Evolutionary conservation across 1,140 invertebrate species (phyloP).

Genomic region (Lepidostoma basale): DNA sequence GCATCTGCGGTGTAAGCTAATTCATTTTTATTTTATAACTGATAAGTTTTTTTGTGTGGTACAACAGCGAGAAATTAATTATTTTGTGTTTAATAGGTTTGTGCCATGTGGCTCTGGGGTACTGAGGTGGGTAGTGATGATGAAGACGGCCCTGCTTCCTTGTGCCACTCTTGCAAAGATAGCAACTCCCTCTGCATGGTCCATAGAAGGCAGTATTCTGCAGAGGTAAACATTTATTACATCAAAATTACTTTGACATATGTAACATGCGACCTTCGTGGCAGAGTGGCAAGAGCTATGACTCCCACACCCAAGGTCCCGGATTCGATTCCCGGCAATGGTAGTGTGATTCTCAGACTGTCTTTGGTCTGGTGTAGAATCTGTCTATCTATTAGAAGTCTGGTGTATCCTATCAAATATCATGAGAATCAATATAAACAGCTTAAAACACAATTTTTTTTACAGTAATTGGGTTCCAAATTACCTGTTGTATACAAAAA

Average conservation of each 20-base stretch:
- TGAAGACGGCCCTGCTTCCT: slow-evolving; percentile 45
- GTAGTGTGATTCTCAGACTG: no score
- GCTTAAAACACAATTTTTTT: no score
- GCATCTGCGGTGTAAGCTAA: slow-evolving; percentile 55
- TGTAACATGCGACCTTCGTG: background rate
- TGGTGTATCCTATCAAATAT: no score
- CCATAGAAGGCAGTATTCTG: slow-evolving; percentile 56
- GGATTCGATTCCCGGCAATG: no score
- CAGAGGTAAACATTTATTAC: slow-evolving; percentile 48
- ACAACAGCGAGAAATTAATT: background rate
- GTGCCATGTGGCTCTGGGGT: slow-evolving; percentile 60
- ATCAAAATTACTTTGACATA: background rate
- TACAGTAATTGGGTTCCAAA: no score
- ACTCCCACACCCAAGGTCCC: no score
- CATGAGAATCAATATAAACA: no score
- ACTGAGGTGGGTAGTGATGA: slow-evolving; percentile 47
- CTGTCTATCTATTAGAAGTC: no score
- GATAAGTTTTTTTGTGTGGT: background rate
- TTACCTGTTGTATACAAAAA: no score
- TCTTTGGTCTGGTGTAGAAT: no score
- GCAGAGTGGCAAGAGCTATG: no score
- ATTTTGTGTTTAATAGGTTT: slow-evolving; percentile 48
- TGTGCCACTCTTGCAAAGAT: slow-evolving; percentile 41
- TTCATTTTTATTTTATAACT: background rate
- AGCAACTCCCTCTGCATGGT: slow-evolving; percentile 49